Evolutionary conservation across 2,888 invertebrate species (phyloP), one percentile per base, ranked within the genome.

Genomic region (Bibio marci): DNA sequence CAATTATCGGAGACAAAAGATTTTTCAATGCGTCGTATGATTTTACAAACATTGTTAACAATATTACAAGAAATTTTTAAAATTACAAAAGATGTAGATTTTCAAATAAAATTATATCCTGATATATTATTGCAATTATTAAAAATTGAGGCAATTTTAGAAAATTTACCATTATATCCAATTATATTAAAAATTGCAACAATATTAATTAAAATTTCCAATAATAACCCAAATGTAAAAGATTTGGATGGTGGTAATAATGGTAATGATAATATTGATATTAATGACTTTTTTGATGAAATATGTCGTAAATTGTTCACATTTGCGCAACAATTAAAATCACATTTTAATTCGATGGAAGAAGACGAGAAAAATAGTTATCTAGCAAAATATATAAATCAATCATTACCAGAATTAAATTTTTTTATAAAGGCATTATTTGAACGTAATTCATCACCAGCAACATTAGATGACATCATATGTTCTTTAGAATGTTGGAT

Each of bases 391-490:
- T 69, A 71, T 26, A 52, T 73, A 18, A 73, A 73, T 48, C 70
- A 71, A 46, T 71, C 71, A 13, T 50, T 73, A 28, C 64, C 63
- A 0, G 66, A 77, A 37, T 55, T 78, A 6, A 76, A 78, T 53
- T 66, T 67, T 26, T 58, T 80, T 27, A 73, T 78, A 1, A 71
- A 73, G 50, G 76, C 76, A 42, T 57, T 80, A 35, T 67, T 81
- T 18, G 65, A 77, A 47, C 72, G 76, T 50, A 74, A 74, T 39
- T 70, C 79, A 2, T 74, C 77, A 19, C 70, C 80, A 1, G 73
- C 76, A 39, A 76, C 77, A 0, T 64, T 82, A 18, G 80, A 81
- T 51, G 74, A 81, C 52, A 65, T 81, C 7, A 69, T 79, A 5
- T 68, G 71, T 11, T 63, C 79, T 38, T 54, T 81, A 22, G 73